Evolutionary conservation across 2,797 vertebrate genomes (phyloP).

Genomic region (Gymnoscopelus braueri): DNA sequence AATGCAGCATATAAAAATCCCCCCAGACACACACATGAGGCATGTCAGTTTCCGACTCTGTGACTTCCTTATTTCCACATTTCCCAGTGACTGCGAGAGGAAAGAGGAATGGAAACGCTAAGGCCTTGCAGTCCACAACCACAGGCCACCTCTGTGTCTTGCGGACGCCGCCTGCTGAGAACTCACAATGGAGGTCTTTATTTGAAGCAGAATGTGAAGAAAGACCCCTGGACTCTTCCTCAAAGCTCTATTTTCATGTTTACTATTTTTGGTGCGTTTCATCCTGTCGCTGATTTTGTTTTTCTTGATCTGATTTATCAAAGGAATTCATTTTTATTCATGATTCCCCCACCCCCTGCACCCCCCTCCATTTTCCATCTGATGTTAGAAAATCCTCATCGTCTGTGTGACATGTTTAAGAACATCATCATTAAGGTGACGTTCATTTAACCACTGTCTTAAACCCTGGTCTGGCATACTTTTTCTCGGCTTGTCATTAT

Average conservation of each 20-base stretch:
- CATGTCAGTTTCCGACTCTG: slow-evolving; percentile 30
- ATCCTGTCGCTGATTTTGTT: no score
- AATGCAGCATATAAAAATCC: no score
- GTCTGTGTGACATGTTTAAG: not conserved
- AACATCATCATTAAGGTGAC: slow-evolving; percentile 10
- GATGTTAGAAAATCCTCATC: not conserved
- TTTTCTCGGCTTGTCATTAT: no score
- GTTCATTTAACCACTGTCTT: not conserved
- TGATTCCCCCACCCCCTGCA: no score
- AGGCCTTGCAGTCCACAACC: slow-evolving; percentile 34
- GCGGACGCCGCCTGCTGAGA: slow-evolving; percentile 52
- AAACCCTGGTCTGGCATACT: no score
- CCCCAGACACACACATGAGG: slow-evolving; percentile 19
- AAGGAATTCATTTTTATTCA: slow-evolving; percentile 24
- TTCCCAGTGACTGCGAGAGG: slow-evolving; percentile 30
- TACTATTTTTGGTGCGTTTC: slow-evolving; percentile 14
- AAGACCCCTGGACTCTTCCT: slow-evolving; percentile 11
- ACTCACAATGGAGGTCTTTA: slow-evolving; percentile 67
- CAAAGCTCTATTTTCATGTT: slow-evolving; percentile 36
- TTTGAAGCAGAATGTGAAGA: slow-evolving; percentile 48
- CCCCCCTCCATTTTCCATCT: no score
- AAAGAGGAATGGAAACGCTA: slow-evolving; percentile 18
- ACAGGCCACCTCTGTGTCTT: slow-evolving; percentile 47
- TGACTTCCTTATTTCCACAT: slow-evolving; percentile 48
- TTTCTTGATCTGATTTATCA: not conserved